Base-by-base conservation (phyloP, 2,888 invertebrate genomes). In the Alentia gelatinosa region DNA sequence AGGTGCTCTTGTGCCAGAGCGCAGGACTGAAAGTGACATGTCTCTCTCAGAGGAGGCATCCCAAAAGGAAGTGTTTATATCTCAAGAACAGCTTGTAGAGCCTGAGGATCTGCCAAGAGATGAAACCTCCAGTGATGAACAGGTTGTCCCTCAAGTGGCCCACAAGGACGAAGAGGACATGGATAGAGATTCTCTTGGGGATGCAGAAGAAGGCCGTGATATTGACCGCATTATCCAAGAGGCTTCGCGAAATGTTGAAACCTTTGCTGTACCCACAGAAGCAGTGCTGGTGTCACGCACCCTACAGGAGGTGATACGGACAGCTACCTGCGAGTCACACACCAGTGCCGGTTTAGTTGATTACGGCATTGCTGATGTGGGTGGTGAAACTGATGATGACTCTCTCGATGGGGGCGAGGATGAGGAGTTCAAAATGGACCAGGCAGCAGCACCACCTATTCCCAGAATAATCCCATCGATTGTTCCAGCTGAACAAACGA, bases 401-500 rank as follows among this genome's bases (percentile, higher is more conserved):
- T 94, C 95, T 7, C 92, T 95, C 37, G 95, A 95, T 91, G 94
- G 93, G 30, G 92, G 91, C 56, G 94, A 94, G 88, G 94, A 94
- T 7, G 92, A 88, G n/a, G 74, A 75, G n/a, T 91, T 47, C 40
- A 68, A 56, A 35, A 37, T 50, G 50, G 91, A 91, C 40, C 74
- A 74, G 30, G 74, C 89, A 12, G 56, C 88, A n/a, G 91, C 90
- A 50, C 89, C 84, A 37, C 42, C 50, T n/a, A 56, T 83, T 47
- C 90, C 90, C 12, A 56, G 23, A 15, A 83, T 56, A 26, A 37
- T 86, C 30, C 42, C 84, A 86, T 39, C 42, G 1, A n/a, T 92
- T 15, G 90, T 92, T 19, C 91, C 92, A 50, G 91, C 92, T 68
- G 91, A 92, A 47, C n/a, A 79, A 7, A 90, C 68, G 9, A 91